Conservation (phyloP, 2,888 invertebrate species). For the Theretra japonica region DNA sequence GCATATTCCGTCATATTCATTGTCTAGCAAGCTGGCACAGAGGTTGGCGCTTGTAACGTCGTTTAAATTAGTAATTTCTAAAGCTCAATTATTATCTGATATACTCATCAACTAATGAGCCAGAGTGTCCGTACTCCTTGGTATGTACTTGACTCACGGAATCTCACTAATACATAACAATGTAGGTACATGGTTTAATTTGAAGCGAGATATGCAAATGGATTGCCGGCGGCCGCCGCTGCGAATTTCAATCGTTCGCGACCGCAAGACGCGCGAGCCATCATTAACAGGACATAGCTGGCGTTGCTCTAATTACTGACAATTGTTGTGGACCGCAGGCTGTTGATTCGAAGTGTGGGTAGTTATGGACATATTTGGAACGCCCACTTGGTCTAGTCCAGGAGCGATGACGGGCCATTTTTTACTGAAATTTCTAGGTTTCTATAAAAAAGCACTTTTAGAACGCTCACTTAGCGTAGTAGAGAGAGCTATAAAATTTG, state of each 20-base stretch:
- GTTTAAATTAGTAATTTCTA: too few relatives aligned
- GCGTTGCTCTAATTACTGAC: constrained; percentile 22
- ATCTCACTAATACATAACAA: neutral
- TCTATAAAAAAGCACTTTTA: too few relatives aligned
- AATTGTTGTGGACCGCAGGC: constrained; percentile 7
- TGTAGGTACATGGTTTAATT: constrained; percentile 10
- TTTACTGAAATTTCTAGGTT: too few relatives aligned
- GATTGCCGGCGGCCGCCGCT: neutral
- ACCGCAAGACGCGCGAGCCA: constrained; percentile 13
- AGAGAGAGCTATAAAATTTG: too few relatives aligned
- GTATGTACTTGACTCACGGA: neutral
- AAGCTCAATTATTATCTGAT: too few relatives aligned
- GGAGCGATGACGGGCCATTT: too few relatives aligned
- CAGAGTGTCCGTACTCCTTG: neutral
- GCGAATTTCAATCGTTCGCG: neutral
- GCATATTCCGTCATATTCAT: too few relatives aligned
- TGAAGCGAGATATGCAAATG: constrained; percentile 20
- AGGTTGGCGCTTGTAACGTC: too few relatives aligned
- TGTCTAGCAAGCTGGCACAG: too few relatives aligned
- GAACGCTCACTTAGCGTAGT: too few relatives aligned
- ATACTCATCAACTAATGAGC: too few relatives aligned
- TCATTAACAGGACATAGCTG: constrained; percentile 19
- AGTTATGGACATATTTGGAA: neutral
- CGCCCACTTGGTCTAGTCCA: too few relatives aligned
- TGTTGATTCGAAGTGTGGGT: neutral